These are phyloP conservation scores for Apotomis capreana DNA, from an alignment of 2,888 invertebrate species.

Conservation along the genomic window DNA sequence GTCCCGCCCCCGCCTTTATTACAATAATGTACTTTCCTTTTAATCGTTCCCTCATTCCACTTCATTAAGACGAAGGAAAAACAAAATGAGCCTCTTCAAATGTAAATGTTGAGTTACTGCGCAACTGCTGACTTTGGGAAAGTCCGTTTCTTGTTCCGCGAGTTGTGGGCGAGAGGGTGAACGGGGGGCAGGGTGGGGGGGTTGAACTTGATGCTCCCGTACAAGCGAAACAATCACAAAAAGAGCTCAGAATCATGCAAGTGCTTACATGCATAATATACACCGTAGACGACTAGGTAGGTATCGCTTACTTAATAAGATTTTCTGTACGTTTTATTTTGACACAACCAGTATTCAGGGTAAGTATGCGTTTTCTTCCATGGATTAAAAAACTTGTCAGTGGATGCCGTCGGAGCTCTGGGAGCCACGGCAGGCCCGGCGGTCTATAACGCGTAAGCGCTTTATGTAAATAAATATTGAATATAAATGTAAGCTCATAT, in stretches of 20 bases:
- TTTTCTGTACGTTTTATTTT: no score
- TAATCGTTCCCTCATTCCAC: constrained; percentile 16
- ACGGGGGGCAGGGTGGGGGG: background rate
- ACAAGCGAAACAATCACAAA: constrained; percentile 27
- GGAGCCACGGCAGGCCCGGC: no score
- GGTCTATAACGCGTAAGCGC: no score
- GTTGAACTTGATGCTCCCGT: background rate
- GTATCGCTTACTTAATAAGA: no score
- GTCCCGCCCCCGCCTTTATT: no score
- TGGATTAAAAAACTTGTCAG: no score
- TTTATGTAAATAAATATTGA: no score
- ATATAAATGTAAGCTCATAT: no score
- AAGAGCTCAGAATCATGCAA: constrained; percentile 21
- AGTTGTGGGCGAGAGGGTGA: background rate
- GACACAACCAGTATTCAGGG: no score
- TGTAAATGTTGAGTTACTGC: constrained; percentile 30
- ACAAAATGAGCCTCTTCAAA: constrained; percentile 31
- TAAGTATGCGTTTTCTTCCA: no score
- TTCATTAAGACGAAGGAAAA: constrained; percentile 23
- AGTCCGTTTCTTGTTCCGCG: constrained; percentile 23
- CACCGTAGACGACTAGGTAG: background rate
- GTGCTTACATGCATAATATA: background rate
- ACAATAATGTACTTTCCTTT: constrained; percentile 15
- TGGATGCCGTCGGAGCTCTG: no score
- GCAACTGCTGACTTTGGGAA: constrained; percentile 31